Evolutionary conservation across 2,113 vertebrate species (phyloP), one percentile per base, ranked within the genome.

Genomic region (Anhinga anhinga): DNA sequence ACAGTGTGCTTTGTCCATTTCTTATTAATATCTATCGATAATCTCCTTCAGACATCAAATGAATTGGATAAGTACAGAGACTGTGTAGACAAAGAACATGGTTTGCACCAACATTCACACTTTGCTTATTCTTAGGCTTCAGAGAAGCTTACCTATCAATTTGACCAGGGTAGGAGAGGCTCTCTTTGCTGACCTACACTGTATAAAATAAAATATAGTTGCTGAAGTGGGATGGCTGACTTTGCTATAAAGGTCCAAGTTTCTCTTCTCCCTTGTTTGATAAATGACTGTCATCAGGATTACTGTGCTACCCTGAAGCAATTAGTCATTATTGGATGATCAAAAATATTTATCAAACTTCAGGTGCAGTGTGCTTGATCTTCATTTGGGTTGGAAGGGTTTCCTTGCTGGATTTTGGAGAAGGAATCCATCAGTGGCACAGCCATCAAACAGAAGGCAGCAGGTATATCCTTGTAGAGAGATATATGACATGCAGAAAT

Each of bases 281-380:
- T 95, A 88, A 97, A 96, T 93, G 79, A 89, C 58, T 71, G 44
- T 93, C 93, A 92, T 97, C 94, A 94, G 80, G 96, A 97, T 77
- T 55, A 65, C 82, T 77, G 82, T 58, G 34, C 71, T 96, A 78
- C 93, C 81, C 91, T 83, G 71, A 86, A 96, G 80, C 59, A 97
- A 96, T 94, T 96, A 96, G 94, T 96, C 93, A 88, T 89, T 96
- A 95, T 78, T 92, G 95, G 76, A 85, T 70, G 83, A 89, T 81
- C 82, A 82, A 91, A 96, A 94, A 95, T 90, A 97, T 96, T 97
- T 96, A 98, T 98, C 97, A 98, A 95, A 97, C 96, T 93, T 97
- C 86, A 85, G 77, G 82, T 92, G 67, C n/a, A 16, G 82, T 90
- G 97, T 58, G 8, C 96, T 94, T 96, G 91, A 93, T 97, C 97